Evolutionary conservation across 2,797 vertebrate species (phyloP).

Genomic region (Hippopotamyrus pictus): DNA sequence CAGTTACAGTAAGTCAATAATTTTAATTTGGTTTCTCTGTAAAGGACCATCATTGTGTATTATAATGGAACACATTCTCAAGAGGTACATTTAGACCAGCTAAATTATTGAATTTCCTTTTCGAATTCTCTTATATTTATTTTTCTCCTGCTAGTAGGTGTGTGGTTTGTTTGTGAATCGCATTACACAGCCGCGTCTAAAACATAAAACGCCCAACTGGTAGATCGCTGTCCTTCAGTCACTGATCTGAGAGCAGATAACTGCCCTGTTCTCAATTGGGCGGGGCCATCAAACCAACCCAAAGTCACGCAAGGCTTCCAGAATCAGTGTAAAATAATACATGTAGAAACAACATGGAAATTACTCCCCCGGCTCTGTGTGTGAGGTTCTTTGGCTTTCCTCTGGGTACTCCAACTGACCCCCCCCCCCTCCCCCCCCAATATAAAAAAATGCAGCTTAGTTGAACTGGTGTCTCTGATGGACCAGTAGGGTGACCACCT

Average conservation of each 20-base stretch:
- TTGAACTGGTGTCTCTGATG: neutral
- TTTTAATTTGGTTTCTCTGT: neutral
- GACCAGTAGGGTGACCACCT: neutral
- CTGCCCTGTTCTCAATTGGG: neutral
- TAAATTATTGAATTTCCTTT: neutral
- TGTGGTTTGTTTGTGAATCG: neutral
- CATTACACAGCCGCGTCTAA: neutral
- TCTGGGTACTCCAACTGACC: neutral
- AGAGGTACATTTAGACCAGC: conserved; percentile 4
- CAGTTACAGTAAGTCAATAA: conserved; percentile 2
- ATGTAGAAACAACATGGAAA: neutral
- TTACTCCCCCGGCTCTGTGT: neutral
- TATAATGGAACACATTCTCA: conserved; percentile 1
- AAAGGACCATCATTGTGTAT: neutral
- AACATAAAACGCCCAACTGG: neutral
- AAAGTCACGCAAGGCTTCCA: neutral
- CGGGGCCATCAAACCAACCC: neutral
- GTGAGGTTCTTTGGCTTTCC: neutral
- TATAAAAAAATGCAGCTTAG: neutral
- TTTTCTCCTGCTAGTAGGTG: neutral
- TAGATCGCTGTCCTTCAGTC: neutral
- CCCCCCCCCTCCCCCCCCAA: neutral
- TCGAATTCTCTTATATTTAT: neutral
- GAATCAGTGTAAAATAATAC: neutral
- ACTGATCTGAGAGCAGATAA: neutral